Conservation (phyloP, 2,113 vertebrate genomes). For the Excalfactoria chinensis region DNA sequence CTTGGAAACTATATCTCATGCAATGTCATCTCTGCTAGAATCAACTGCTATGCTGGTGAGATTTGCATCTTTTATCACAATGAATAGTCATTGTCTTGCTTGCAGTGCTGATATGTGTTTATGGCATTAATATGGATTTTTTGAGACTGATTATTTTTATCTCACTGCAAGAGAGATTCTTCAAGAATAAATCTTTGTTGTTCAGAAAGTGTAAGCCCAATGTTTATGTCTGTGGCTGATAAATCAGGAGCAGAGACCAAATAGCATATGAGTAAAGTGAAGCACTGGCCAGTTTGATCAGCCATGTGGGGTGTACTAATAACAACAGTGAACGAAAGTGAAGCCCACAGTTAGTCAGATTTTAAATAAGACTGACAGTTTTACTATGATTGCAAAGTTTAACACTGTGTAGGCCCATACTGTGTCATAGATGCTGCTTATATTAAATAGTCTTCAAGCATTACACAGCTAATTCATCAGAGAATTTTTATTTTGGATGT, state of each 20-base stretch:
- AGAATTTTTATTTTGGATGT: conserved; percentile 1
- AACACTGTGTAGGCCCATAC: conserved; percentile 58
- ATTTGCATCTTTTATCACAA: not conserved
- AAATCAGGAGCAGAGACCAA: conserved; percentile 31
- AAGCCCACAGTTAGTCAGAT: conserved; percentile 60
- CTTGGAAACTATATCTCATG: conserved; percentile 5
- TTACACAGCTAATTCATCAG: conserved; percentile 13
- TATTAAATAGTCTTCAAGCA: not conserved
- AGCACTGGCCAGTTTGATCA: conserved; percentile 28
- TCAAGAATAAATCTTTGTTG: conserved; percentile 35
- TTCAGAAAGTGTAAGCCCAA: conserved; percentile 35
- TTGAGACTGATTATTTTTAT: not conserved
- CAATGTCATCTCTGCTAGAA: not conserved
- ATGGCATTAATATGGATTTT: not conserved
- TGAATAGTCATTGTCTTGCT: not conserved
- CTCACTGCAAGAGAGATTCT: conserved; percentile 9
- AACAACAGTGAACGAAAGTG: conserved; percentile 27
- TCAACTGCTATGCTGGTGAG: not conserved
- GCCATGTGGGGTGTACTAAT: conserved; percentile 47
- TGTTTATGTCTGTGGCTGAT: conserved; percentile 45
- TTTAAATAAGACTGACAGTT: conserved; percentile 68
- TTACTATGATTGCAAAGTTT: conserved; percentile 58
- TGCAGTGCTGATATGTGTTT: not conserved
- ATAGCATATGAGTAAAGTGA: not conserved
- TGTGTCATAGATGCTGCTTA: not conserved